Evolutionary conservation across 1,140 invertebrate species (phyloP), one percentile per base, ranked within the genome.

Genomic region (Ladona fulva): DNA sequence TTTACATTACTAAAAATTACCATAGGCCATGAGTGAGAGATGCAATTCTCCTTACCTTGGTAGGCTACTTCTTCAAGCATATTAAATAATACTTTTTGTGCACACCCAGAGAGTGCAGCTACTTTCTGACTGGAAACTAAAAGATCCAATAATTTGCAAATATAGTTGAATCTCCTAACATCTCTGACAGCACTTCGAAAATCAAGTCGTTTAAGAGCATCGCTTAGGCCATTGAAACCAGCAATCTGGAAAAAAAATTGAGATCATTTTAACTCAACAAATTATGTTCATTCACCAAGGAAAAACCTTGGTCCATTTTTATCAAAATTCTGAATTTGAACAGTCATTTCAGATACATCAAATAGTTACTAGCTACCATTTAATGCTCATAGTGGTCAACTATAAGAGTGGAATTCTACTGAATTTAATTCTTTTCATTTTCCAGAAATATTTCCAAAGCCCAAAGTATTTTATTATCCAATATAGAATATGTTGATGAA

Each of bases 51-150:
- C 79, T 84, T 85, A 96, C 94, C 94, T 89, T 97, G 93, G 81
- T 92, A 90, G 52, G 96, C 94, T 76, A 98, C 93, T 85, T 97
- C 94, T 85, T 98, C 96, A 76, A 99, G 86, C 90, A 99, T 96
- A 82, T 91, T 93, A 80, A 99, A 91, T 24, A 99, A 88, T 75
- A 96, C 91, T 83, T 96, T 95, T 84, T 98, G 96, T 37, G 96
- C 95, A 81, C 94, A 95, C 25, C 97, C 97, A 80, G 96, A 96
- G 25, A 99, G 87, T 75, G 91, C 91, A 12, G 90, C 90, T 81
- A 97, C 88, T 81, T 92, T 92, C 83, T 95, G 92, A 77, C 91
- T 91, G 74, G 93, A 92, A 42, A 99, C 92, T 66, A 99, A 87
- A 37, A 98, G 87, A 83, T 96, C 92, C 77, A 99, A 86, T 44